Evolutionary conservation across 2,888 invertebrate species (phyloP), one percentile per base, ranked within the genome.

Genomic region (Dolomedes plantarius): DNA sequence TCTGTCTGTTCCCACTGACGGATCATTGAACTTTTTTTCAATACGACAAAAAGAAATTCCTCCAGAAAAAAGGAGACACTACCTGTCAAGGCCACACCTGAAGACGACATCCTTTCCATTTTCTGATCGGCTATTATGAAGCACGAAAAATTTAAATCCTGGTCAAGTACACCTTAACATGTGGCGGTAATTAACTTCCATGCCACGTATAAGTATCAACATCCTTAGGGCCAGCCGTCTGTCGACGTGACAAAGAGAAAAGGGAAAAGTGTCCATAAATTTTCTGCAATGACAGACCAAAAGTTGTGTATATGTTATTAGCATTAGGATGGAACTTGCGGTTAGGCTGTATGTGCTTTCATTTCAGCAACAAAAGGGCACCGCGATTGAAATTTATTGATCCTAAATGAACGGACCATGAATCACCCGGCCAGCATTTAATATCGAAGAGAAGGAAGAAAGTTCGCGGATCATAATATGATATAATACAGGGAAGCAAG

Each of bases 351-450:
- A 16, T 68, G 36, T 73, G 32, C 71, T 64, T 72, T 31, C 73
- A 73, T 67, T 74, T 80, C 67, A 32, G 32, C 65, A 36, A 80
- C n/a, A 36, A 36, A 29, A 56, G 31, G 36, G 29, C 27, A 28
- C 28, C 46, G 13, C 16, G 50, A 41, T 31, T 27, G 19, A 62
- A 82, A 82, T 82, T 75, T 75, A 82, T 75, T 46, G 62, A 31
- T 67, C 39, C 31, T 29, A 56, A 68, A 71, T 28, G 13, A 32
- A 16, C 2, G 56, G 13, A 3, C 46, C 75, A 75, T 82, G 41
- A 71, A 82, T 82, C 75, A 68, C 75, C 32, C 7, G 50, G 5
- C 50, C 36, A 6, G 16, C 16, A 16, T 2, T 46, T 46, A 46
- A 16, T 46, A n/a, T 46, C 11, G n/a, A 46, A 46, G 46, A 46